Evolutionary conservation across 1,140 invertebrate species (phyloP).

Genomic region (Papilio glaucus): DNA sequence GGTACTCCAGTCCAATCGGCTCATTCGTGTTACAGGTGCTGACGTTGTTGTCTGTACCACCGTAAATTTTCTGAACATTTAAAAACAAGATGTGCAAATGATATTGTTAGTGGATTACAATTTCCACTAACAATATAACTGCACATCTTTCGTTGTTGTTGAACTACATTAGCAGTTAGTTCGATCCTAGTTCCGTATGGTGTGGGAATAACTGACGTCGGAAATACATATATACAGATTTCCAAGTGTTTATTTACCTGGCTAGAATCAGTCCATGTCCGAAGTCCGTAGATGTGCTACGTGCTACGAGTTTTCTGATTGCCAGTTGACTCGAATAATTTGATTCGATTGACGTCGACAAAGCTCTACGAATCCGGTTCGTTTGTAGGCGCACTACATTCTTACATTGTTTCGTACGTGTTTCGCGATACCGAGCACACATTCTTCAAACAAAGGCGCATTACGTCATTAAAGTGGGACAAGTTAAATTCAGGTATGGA

Average conservation of each 20-base stretch:
- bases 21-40: too few relatives aligned
- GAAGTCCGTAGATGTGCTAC: slow-evolving; percentile 50
- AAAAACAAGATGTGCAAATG: too few relatives aligned
- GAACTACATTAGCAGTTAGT: too few relatives aligned
- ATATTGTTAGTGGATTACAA: too few relatives aligned
- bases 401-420: slow-evolving; percentile 41
- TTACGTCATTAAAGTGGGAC: slow-evolving; percentile 46
- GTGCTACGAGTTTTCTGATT: slow-evolving; percentile 62
- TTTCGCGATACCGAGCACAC: slow-evolving; percentile 26
- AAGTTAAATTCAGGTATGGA: slow-evolving; percentile 28
- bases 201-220: background rate
- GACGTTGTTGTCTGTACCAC: too few relatives aligned
- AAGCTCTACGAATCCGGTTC: slow-evolving; percentile 54
- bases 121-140: too few relatives aligned
- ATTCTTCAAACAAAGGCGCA: slow-evolving; percentile 37
- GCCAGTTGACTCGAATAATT: slow-evolving; percentile 65
- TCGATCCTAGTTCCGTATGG: too few relatives aligned
- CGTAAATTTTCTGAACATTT: too few relatives aligned
- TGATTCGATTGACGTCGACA: slow-evolving; percentile 60
- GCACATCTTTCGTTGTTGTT: too few relatives aligned
- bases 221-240: background rate
- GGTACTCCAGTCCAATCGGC: too few relatives aligned
- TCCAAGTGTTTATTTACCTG: slow-evolving; percentile 15
- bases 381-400: slow-evolving; percentile 51
- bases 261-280: slow-evolving; percentile 38